phyloP scores from a whole-genome alignment of 2,888 invertebrate genomes.

The Encarsia formosa region DNA sequence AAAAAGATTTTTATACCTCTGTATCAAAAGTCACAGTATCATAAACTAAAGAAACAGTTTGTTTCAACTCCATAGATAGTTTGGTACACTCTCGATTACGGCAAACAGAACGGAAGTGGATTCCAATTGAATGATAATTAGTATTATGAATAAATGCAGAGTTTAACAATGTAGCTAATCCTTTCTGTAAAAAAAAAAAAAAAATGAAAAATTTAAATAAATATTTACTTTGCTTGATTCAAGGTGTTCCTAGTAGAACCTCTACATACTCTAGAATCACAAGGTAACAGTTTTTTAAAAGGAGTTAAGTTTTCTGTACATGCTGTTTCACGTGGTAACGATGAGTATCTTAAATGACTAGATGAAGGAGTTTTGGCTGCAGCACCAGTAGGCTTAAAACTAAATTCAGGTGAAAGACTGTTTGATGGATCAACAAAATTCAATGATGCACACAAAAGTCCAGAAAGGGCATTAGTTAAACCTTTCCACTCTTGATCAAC shows the following conservation, averaged over 20 bases:
- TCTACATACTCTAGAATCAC: slow-evolving; percentile 71
- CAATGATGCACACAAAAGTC: slow-evolving; percentile 92
- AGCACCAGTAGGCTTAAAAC: slow-evolving; percentile 73
- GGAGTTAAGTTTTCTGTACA: slow-evolving; percentile 99
- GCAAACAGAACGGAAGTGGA: slow-evolving; percentile 81
- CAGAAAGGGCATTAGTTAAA: slow-evolving; percentile 85
- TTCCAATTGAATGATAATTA: slow-evolving; percentile 84
- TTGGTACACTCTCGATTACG: slow-evolving; percentile 57
- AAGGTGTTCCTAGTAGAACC: too few relatives aligned
- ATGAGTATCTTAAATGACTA: slow-evolving; percentile 71
- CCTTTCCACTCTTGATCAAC: slow-evolving; percentile 84
- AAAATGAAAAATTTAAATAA: not conserved
- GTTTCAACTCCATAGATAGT: slow-evolving; percentile 73
- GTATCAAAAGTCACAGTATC: slow-evolving; percentile 58
- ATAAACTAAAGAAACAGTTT: slow-evolving; percentile 84
- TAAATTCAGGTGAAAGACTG: slow-evolving; percentile 77
- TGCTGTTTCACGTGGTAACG: slow-evolving; percentile 92
- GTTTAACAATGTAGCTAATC: slow-evolving; percentile 82
- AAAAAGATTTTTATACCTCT: slow-evolving; percentile 34
- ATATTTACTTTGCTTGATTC: not conserved
- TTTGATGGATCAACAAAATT: slow-evolving; percentile 88
- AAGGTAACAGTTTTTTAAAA: slow-evolving; percentile 95
- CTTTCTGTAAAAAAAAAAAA: slow-evolving; percentile 55
- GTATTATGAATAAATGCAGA: slow-evolving; percentile 89
- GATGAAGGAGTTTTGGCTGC: slow-evolving; percentile 47